phyloP scores from a whole-genome alignment of 2,113 vertebrate genomes.

The Bujurquina vittata region DNA sequence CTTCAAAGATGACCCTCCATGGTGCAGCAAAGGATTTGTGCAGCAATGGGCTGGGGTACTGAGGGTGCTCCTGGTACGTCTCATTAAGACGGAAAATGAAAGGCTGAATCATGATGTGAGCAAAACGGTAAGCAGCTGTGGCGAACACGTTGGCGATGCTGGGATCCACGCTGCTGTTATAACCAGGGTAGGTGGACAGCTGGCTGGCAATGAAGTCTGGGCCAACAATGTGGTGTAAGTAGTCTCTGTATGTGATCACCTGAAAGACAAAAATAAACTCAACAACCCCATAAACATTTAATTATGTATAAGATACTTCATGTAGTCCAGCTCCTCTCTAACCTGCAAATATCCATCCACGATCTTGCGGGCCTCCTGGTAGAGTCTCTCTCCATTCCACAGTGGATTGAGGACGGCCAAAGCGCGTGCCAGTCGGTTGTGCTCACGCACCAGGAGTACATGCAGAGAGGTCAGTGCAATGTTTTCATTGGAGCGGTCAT shows the following conservation, averaged over 20 bases:
- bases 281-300: neutral
- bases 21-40: conserved; percentile 81
- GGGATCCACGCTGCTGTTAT: conserved; percentile 82
- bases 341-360: conserved; percentile 78
- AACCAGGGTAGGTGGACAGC: conserved; percentile 79
- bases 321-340: neutral
- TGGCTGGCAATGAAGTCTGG: conserved; percentile 33
- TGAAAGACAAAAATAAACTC: conserved; percentile 51
- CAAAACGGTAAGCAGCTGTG: conserved; percentile 87
- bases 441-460: conserved; percentile 79
- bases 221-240: conserved; percentile 81
- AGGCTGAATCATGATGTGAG: conserved; percentile 85
- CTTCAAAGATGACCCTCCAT: conserved; percentile 87
- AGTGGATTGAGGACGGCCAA: conserved; percentile 72
- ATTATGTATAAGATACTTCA: neutral
- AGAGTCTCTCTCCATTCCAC: conserved; percentile 77
- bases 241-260: conserved; percentile 89
- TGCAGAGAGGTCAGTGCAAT: conserved; percentile 72
- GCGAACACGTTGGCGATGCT: conserved; percentile 85
- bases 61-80: conserved; percentile 63
- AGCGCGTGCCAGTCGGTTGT: conserved; percentile 77
- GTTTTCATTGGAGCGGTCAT: conserved; percentile 73
- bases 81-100: conserved; percentile 81
- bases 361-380: conserved; percentile 82
- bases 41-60: conserved; percentile 73